A percentile compares a stretch with the other conserved stretches of the same genome.
Evolutionary conservation across 2,113 vertebrate genomes (phyloP).

Genomic region (Pimephales promelas): DNA sequence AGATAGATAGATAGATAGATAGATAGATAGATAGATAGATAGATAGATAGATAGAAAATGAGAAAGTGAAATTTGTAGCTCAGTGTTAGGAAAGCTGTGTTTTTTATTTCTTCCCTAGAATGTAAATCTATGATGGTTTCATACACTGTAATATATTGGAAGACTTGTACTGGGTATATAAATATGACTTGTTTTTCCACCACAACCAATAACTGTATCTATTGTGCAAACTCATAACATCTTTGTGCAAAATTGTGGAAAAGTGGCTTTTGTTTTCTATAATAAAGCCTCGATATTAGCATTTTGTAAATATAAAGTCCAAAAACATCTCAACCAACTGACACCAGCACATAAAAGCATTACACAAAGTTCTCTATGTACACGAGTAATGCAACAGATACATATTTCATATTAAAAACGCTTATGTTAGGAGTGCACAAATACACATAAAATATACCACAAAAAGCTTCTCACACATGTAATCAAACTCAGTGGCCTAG

Average conservation of each 20-base stretch:
- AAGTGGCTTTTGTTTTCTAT: constrained; percentile 64
- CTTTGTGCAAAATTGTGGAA: constrained; percentile 69
- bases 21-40: background rate
- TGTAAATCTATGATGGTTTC: constrained; percentile 31
- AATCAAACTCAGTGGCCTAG: constrained; percentile 50
- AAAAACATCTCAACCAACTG: constrained; percentile 64
- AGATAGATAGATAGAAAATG: background rate
- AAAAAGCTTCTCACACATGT: constrained; percentile 67
- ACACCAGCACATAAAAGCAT: constrained; percentile 66
- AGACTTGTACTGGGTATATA: constrained; percentile 69
- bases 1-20: background rate
- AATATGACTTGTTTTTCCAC: constrained; percentile 59
- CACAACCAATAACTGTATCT: constrained; percentile 67
- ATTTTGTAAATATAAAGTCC: constrained; percentile 39
- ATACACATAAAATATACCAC: constrained; percentile 68
- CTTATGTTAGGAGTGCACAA: constrained; percentile 71
- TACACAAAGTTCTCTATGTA: constrained; percentile 64
- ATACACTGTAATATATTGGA: constrained; percentile 62
- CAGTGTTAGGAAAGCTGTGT: constrained; percentile 14
- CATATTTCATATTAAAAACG: constrained; percentile 59
- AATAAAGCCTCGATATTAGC: constrained; percentile 58
- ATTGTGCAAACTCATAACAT: constrained; percentile 70
- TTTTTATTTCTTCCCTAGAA: background rate
- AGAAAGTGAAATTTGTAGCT: background rate
- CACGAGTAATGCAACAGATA: constrained; percentile 60